phyloP scores from a whole-genome alignment of 2,113 vertebrate genomes.

The Myrmecobius fasciatus region DNA sequence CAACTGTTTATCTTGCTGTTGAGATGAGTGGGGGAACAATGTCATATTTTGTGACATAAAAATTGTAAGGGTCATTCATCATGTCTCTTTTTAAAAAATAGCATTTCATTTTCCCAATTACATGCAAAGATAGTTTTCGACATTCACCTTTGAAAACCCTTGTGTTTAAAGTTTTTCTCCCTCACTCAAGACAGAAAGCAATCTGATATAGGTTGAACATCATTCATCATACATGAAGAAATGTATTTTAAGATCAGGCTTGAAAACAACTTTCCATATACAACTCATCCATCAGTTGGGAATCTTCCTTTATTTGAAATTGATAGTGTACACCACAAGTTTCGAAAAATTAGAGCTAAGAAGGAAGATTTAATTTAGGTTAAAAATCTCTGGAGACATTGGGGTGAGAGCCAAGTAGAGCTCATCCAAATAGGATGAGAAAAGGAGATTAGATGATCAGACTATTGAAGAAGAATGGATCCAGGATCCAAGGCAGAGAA shows the following conservation, averaged over 20 bases:
- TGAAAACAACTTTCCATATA: not conserved
- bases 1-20: not conserved
- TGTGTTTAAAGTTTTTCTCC: too few relatives aligned
- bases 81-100: not conserved
- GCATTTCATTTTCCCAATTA: too few relatives aligned
- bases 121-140: too few relatives aligned
- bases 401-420: not conserved
- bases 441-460: not conserved
- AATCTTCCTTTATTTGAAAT: not conserved
- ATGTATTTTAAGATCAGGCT: not conserved
- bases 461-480: not conserved
- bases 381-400: not conserved
- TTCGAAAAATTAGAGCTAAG: not conserved
- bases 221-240: not conserved
- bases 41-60: not conserved
- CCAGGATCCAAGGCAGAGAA: not conserved
- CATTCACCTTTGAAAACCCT: too few relatives aligned
- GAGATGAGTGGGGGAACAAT: not conserved
- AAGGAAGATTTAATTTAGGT: not conserved
- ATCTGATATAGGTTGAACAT: not conserved
- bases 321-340: not conserved
- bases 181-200: too few relatives aligned
- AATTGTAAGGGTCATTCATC: not conserved
- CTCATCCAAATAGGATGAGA: not conserved
- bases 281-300: not conserved